Evolutionary conservation across 2,113 vertebrate species (phyloP).

Genomic region (Ovibos moschatus): DNA sequence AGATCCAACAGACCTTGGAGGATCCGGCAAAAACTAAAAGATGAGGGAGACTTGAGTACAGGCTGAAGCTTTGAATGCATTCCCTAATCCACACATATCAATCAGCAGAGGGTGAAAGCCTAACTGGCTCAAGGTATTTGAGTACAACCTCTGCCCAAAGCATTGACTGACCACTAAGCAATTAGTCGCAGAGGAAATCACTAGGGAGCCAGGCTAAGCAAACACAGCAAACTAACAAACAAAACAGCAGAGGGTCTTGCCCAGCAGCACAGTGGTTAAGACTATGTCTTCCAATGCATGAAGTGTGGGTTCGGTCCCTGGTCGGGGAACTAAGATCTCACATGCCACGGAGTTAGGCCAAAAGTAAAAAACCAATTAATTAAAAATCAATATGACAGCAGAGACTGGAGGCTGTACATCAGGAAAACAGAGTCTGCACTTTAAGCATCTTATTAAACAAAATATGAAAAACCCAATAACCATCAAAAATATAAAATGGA

Average conservation of each 20-base stretch:
- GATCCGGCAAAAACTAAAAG: neutral
- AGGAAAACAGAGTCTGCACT: neutral
- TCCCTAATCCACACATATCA: neutral
- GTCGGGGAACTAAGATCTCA: neutral
- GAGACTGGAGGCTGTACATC: too few relatives aligned
- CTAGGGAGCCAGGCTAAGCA: neutral
- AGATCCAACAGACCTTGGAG: neutral
- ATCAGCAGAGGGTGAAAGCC: neutral
- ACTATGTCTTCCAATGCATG: neutral
- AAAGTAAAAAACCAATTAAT: neutral
- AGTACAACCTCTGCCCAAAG: neutral
- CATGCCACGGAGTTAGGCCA: neutral
- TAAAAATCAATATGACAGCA: neutral
- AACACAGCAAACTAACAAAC: neutral
- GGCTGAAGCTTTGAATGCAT: neutral
- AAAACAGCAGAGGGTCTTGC: neutral
- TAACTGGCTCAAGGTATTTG: neutral
- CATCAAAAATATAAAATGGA: neutral
- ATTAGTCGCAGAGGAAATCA: neutral
- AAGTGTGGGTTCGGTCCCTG: neutral
- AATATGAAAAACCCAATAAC: neutral
- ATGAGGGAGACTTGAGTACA: neutral
- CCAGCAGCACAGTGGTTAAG: neutral
- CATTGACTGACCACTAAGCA: neutral
- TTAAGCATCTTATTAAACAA: neutral